A percentile compares a stretch with the other conserved stretches of the same genome.
Conservation (phyloP, 2,113 vertebrate genomes). For the Rhegmatorhina hoffmannsi region DNA sequence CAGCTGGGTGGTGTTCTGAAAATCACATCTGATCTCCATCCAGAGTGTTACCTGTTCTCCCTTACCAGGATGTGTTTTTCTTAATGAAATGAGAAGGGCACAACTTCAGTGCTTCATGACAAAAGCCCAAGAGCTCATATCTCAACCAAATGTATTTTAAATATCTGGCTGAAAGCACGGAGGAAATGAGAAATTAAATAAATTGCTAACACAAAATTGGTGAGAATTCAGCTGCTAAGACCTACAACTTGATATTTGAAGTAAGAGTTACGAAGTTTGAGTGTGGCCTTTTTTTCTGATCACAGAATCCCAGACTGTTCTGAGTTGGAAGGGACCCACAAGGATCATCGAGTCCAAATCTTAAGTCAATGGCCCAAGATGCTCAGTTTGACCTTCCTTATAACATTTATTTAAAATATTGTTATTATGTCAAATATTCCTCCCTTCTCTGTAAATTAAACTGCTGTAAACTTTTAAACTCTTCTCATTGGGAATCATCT, state of each 20-base stretch:
- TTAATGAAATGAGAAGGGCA: neutral
- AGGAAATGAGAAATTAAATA: neutral
- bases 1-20: neutral
- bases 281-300: neutral
- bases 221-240: neutral
- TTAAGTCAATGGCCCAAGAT: neutral
- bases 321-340: no score
- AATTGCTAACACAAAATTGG: neutral
- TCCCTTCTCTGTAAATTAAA: neutral
- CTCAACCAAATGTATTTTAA: neutral
- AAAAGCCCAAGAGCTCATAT: neutral
- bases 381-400: neutral
- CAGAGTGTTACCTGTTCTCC: neutral
- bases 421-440: neutral
- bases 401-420: neutral
- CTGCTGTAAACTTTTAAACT: neutral
- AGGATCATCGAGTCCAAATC: no score
- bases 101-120: neutral
- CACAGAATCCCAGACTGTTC: no score
- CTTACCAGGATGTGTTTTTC: neutral
- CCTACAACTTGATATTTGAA: neutral
- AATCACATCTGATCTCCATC: neutral
- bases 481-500: neutral
- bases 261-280: neutral
- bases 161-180: neutral